These are phyloP conservation scores for Acrossocheilus fasciatus DNA, from an alignment of 2,797 vertebrate genomes.

Conservation along the genomic window DNA sequence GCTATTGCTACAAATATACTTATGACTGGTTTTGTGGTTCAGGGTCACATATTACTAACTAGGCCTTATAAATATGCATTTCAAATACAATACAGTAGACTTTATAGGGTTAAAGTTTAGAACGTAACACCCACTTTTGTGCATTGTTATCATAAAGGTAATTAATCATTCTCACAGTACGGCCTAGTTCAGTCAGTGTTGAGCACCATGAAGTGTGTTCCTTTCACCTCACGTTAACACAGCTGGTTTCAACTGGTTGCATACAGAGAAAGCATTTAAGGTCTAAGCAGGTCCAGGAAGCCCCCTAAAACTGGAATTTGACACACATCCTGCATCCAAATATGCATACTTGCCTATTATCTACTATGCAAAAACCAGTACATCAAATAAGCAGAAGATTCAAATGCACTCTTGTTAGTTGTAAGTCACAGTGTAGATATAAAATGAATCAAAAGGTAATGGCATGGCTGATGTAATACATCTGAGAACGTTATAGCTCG, in stretches of 20 bases:
- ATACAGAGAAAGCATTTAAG: neutral
- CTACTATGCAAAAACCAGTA: neutral
- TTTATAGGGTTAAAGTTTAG: neutral
- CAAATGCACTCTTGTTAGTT: neutral
- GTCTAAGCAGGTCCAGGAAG: neutral
- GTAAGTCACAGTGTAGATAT: neutral
- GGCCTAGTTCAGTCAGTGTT: slow-evolving; percentile 41
- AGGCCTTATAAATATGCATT: neutral
- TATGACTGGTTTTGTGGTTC: neutral
- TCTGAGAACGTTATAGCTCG: too few relatives aligned
- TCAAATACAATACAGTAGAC: neutral
- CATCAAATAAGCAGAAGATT: neutral
- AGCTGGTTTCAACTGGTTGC: neutral
- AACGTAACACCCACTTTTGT: neutral
- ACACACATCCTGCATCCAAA: neutral
- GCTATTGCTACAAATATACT: neutral
- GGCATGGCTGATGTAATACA: neutral
- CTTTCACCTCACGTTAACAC: neutral
- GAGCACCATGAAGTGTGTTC: neutral
- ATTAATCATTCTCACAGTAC: slow-evolving; percentile 33
- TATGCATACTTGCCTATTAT: neutral
- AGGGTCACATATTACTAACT: neutral
- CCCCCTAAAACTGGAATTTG: neutral
- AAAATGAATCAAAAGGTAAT: neutral
- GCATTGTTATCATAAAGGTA: slow-evolving; percentile 33